Evolutionary conservation across 2,888 invertebrate species (phyloP).

Genomic region (Watsonalla cultraria): DNA sequence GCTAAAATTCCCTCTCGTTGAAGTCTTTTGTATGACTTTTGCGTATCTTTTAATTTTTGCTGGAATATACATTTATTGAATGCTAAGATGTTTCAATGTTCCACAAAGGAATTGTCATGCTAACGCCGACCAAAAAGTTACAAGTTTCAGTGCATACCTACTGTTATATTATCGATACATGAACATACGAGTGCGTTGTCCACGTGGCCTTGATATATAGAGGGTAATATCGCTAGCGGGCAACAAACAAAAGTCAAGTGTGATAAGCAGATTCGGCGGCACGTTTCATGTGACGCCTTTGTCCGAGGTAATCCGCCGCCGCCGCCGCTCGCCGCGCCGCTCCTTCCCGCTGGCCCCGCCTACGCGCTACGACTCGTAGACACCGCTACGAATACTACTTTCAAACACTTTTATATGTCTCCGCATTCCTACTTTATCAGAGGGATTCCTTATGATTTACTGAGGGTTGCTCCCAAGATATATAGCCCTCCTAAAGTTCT

Average conservation of each 20-base stretch:
- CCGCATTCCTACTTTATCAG: neutral
- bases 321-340: conserved; percentile 20
- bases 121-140: neutral
- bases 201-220: conserved; percentile 63
- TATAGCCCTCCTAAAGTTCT: neutral
- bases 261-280: conserved; percentile 74
- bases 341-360: conserved; percentile 22
- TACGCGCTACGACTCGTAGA: conserved; percentile 36
- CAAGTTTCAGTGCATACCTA: conserved; percentile 18
- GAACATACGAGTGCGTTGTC: conserved; percentile 31
- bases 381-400: conserved; percentile 1
- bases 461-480: neutral
- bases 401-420: neutral
- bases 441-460: neutral
- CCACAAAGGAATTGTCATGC: neutral
- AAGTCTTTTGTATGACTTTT: too few relatives aligned
- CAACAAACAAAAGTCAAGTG: conserved; percentile 66
- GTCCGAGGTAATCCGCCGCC: conserved; percentile 67
- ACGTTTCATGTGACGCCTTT: conserved; percentile 69
- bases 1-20: too few relatives aligned
- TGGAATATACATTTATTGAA: too few relatives aligned
- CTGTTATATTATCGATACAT: conserved; percentile 35
- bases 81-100: too few relatives aligned
- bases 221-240: conserved; percentile 58
- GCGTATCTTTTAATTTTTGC: too few relatives aligned